These are phyloP conservation scores for Oreotrochilus melanogaster DNA, from an alignment of 2,113 vertebrate genomes.

Conservation along the genomic window DNA sequence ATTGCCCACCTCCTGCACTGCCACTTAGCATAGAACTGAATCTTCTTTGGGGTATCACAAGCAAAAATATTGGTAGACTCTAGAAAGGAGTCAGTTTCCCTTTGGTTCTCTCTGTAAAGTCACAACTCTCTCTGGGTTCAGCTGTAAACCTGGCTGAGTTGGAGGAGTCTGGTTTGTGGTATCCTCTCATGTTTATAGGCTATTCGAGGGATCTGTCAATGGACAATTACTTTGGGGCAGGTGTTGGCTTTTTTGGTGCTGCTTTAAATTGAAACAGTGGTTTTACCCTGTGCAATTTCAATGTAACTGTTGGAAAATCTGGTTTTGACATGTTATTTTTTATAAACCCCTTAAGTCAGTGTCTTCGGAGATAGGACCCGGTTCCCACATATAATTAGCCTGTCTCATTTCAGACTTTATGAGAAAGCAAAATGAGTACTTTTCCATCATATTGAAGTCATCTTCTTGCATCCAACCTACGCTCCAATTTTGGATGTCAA, in stretches of 20 bases:
- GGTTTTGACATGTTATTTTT: conserved; percentile 45
- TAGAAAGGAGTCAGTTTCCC: neutral
- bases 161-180: neutral
- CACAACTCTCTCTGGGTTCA: neutral
- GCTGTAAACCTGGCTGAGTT: neutral
- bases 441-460: conserved; percentile 53
- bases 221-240: neutral
- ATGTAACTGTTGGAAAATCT: conserved; percentile 5
- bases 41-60: neutral
- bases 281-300: neutral
- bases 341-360: conserved; percentile 13
- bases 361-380: neutral
- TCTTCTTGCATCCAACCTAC: conserved; percentile 59
- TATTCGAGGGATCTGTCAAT: neutral
- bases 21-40: neutral
- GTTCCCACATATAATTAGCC: conserved; percentile 62
- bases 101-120: neutral
- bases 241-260: neutral
- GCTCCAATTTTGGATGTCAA: conserved; percentile 53
- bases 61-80: neutral
- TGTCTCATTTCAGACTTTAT: conserved; percentile 46
- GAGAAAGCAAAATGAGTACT: conserved; percentile 63
- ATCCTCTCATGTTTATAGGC: neutral
- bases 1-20: neutral
- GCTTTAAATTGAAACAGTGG: neutral